Conservation (phyloP, 2,797 vertebrate species). For the Protonibea diacanthus region DNA sequence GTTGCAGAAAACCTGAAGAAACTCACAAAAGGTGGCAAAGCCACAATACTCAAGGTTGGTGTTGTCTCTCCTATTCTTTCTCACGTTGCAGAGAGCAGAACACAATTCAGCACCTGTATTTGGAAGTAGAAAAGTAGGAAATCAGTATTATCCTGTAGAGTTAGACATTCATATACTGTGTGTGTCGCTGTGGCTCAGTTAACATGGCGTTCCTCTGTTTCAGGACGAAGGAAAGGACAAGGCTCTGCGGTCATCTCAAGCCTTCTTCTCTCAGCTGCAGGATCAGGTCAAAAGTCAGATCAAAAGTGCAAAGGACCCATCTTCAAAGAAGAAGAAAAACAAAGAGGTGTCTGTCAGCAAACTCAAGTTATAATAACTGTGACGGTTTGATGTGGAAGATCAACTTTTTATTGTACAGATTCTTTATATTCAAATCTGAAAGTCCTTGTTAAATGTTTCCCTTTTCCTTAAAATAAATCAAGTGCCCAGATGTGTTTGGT, state of each 20-base stretch:
- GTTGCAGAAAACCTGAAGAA: conserved; percentile 87
- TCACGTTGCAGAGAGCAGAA: background rate
- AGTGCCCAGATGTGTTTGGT: background rate
- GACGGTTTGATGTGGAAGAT: conserved; percentile 24
- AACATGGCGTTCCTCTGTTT: conserved; percentile 16
- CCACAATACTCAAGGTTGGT: conserved; percentile 91
- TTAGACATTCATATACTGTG: background rate
- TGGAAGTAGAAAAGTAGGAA: background rate
- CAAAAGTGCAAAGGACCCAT: conserved; percentile 85
- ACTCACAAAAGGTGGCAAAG: conserved; percentile 91
- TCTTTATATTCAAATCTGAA: conserved; percentile 55
- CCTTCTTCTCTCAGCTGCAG: conserved; percentile 97
- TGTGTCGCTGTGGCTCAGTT: background rate
- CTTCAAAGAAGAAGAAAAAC: conserved; percentile 88
- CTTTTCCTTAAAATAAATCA: conserved; percentile 47
- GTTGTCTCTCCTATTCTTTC: background rate
- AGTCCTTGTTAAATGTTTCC: conserved; percentile 53
- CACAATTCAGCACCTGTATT: background rate
- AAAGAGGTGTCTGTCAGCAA: conserved; percentile 91
- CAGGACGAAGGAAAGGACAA: conserved; percentile 98
- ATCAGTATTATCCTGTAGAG: background rate
- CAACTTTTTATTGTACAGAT: conserved; percentile 74
- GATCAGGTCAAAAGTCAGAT: conserved; percentile 97
- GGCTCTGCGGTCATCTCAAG: conserved; percentile 92
- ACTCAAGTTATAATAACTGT: conserved; percentile 89